Evolutionary conservation across 2,888 invertebrate species (phyloP).

Genomic region (Phorcus lineatus): DNA sequence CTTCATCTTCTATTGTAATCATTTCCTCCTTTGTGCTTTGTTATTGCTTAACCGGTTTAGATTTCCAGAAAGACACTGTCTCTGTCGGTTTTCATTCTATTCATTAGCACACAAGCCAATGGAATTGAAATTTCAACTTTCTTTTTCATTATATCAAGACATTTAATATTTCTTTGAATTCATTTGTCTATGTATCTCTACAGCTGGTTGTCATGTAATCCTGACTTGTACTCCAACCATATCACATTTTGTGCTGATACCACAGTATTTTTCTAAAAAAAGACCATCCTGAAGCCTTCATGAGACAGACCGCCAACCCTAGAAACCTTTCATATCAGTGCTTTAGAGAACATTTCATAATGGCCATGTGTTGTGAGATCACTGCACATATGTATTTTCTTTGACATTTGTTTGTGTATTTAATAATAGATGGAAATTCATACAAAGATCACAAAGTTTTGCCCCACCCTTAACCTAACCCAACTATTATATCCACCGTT

Average conservation of each 20-base stretch:
- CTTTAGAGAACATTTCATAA: neutral
- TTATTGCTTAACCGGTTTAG: neutral
- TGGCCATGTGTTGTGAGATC: too few relatives aligned
- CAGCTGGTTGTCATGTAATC: neutral
- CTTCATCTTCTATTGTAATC: neutral
- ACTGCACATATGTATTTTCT: too few relatives aligned
- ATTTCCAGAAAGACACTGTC: neutral
- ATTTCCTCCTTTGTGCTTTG: neutral
- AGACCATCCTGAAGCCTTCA: slow-evolving; percentile 10
- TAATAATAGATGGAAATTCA: neutral
- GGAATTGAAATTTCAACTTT: too few relatives aligned
- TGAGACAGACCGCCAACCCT: neutral
- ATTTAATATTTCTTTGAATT: too few relatives aligned
- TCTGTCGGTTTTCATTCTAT: too few relatives aligned
- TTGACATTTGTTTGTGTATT: neutral
- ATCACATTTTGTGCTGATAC: slow-evolving; percentile 8
- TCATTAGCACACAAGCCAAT: too few relatives aligned
- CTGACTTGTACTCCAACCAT: slow-evolving; percentile 5
- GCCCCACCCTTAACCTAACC: slow-evolving; percentile 18
- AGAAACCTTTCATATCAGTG: slow-evolving; percentile 6
- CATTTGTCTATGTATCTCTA: too few relatives aligned
- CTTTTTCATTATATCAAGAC: too few relatives aligned
- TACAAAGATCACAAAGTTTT: slow-evolving; percentile 12
- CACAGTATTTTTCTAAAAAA: slow-evolving; percentile 18
- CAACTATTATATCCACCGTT: slow-evolving; percentile 13